Evolutionary conservation across 2,113 vertebrate species (phyloP).

Genomic region (Scolopax mira): DNA sequence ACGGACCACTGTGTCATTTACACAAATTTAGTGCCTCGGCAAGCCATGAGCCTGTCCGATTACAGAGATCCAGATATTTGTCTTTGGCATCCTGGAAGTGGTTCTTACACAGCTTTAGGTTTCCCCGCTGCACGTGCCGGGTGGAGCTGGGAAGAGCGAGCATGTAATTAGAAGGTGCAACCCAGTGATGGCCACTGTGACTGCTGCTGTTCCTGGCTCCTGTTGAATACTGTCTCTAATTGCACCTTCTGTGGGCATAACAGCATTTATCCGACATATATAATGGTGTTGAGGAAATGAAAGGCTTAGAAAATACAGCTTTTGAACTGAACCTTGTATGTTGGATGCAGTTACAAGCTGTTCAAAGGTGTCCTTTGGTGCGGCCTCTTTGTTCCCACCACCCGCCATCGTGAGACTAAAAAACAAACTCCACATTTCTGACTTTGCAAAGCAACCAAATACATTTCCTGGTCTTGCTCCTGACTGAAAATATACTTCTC

Average conservation of each 20-base stretch:
- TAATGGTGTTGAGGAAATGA: conserved; percentile 39
- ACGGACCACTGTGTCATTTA: background rate
- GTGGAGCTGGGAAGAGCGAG: background rate
- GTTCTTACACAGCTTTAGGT: background rate
- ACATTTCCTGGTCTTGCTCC: background rate
- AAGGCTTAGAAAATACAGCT: conserved; percentile 11
- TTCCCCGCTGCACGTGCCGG: background rate
- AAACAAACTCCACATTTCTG: background rate
- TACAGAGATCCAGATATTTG: background rate
- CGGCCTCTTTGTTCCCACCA: background rate
- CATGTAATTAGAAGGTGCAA: conserved; percentile 14
- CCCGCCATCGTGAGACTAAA: background rate
- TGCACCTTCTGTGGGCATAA: conserved; percentile 5
- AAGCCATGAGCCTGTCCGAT: background rate
- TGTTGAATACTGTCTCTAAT: background rate
- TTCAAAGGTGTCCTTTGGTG: background rate
- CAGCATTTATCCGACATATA: background rate
- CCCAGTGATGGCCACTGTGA: background rate
- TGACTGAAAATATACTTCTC: background rate
- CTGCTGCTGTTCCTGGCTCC: background rate
- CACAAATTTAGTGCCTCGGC: background rate
- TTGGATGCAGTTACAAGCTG: background rate
- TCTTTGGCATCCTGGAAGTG: background rate
- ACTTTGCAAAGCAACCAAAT: background rate
- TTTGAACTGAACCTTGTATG: background rate